phyloP scores from a whole-genome alignment of 2,888 invertebrate genomes.

The Dryocosmus kuriphilus region DNA sequence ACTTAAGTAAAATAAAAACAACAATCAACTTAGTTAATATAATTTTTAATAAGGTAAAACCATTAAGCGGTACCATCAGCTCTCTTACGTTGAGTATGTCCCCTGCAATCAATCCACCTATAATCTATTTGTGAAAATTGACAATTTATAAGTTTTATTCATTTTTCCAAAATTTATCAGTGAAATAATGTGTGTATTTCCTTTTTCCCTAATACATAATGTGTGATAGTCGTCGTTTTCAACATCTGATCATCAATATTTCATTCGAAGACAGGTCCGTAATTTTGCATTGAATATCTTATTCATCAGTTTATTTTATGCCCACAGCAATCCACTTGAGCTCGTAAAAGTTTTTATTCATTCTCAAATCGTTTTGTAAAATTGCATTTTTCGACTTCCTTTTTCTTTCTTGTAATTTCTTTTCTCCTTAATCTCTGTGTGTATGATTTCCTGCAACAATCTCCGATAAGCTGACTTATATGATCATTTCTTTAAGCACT shows the following conservation, averaged over 20 bases:
- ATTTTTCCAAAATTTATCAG: too few species aligned
- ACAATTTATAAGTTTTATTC: too few species aligned
- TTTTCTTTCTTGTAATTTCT: background rate
- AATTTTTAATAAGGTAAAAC: too few species aligned
- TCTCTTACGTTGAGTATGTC: too few species aligned
- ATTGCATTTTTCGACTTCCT: conserved; percentile 15
- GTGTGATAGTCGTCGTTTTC: background rate
- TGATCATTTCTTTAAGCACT: background rate
- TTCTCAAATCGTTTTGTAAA: background rate
- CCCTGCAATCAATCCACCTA: too few species aligned
- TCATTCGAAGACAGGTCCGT: conserved; percentile 4
- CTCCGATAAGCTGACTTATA: too few species aligned
- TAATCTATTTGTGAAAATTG: too few species aligned
- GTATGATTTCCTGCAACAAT: background rate
- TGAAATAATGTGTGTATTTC: too few species aligned
- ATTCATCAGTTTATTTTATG: background rate
- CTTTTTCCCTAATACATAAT: too few species aligned
- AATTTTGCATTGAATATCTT: conserved; percentile 11
- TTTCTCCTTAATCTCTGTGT: background rate
- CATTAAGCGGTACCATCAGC: too few species aligned
- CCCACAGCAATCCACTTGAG: background rate
- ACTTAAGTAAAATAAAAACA: too few species aligned
- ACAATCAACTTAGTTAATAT: too few species aligned
- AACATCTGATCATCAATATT: background rate
- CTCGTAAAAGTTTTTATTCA: conserved; percentile 14